A percentile compares a stretch with the other conserved stretches of the same genome.
phyloP scores from a whole-genome alignment of 2,888 invertebrate species.

The Tetranychus piercei region DNA sequence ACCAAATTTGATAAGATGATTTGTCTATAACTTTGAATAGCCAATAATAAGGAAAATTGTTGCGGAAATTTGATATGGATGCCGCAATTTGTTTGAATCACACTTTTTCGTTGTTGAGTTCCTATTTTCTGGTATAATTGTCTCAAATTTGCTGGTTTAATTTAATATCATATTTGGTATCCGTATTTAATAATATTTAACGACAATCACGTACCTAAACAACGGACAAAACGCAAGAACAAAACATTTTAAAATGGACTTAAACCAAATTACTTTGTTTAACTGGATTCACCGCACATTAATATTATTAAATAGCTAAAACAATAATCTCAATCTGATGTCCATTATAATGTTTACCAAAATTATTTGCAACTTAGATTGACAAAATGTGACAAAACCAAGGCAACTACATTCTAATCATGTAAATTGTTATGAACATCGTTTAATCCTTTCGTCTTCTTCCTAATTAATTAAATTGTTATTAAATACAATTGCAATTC shows the following conservation, averaged over 20 bases:
- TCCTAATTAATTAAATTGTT: background rate
- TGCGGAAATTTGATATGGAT: background rate
- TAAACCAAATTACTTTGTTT: background rate
- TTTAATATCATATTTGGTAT: background rate
- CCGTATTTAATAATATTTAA: background rate
- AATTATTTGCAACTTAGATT: background rate
- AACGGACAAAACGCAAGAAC: background rate
- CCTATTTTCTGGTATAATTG: background rate
- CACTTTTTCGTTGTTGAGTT: background rate
- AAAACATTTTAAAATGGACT: background rate
- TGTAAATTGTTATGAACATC: background rate
- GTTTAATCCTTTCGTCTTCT: background rate
- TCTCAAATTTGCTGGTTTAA: background rate
- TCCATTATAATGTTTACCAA: background rate
- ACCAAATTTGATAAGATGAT: background rate
- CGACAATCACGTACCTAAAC: background rate
- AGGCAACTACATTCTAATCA: background rate
- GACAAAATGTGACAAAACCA: background rate
- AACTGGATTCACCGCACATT: background rate
- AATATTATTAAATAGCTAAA: background rate
- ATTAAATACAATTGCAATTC: background rate
- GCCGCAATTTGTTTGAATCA: background rate
- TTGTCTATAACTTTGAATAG: background rate
- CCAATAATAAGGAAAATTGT: background rate
- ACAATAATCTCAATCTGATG: background rate